Evolutionary conservation across 1,140 invertebrate species (phyloP), one percentile per base, ranked within the genome.

Genomic region (Coelopa frigida): DNA sequence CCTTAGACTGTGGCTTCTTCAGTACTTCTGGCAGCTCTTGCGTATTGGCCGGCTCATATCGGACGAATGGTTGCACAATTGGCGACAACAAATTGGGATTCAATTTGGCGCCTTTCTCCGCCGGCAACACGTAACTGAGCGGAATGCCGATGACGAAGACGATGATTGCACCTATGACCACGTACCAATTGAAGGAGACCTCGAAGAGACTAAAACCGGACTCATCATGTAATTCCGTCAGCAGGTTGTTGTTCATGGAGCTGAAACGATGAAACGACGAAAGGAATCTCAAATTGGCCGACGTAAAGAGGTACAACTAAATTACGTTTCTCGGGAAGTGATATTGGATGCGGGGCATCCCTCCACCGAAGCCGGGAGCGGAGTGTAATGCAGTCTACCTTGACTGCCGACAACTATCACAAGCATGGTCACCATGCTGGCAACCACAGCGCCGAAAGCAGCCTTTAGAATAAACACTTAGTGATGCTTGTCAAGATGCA

Each of bases 401-500:
- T 89, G 85, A 2, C 83, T 79, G 6, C 83, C 83, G 20, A 87
- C 72, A 2, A 85, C 84, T 32, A 92, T 80, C 80, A 81, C 83
- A 8, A 81, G 75, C 49, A 86, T 79, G 14, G 86, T 68, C 4
- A 70, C 60, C 15, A 90, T 69, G 49, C 83, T 79, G 10, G 68
- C 55, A 0, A 86, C 14, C 0, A 81, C 75, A 7, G 87, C 86
- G 24, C 66, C 65, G 39, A 85, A 68, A 1, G 85, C 87, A 27
- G 59, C 59, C 59, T 63, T 27, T 2, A 39, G 20, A 17, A 40
- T 20, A 10, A 18, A 5, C 7, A 11, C 17, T 27, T 10, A 18
- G 8, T 5, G 17, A 2, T 6, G 7, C 6, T 36, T 36, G 7
- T 36, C 6, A 6, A 36, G 17, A 6, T 22, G 10, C n/a, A 7